These are phyloP conservation scores for Copidosoma aretas DNA, from an alignment of 2,888 invertebrate species.

Conservation along the genomic window DNA sequence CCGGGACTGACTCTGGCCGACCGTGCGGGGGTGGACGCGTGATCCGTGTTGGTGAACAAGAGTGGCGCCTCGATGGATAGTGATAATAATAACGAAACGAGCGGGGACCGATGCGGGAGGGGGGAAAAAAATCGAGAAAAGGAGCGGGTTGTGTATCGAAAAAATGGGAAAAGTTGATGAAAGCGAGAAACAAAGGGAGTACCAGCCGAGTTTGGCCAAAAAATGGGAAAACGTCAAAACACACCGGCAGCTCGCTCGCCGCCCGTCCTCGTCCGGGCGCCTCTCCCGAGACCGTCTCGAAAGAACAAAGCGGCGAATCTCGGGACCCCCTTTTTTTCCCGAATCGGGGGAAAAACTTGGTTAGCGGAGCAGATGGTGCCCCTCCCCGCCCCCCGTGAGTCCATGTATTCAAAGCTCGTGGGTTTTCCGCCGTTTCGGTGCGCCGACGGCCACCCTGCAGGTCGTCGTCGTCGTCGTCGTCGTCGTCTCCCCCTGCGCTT, in stretches of 20 bases:
- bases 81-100: too few species aligned
- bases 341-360: slow-evolving; percentile 30
- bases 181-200: too few species aligned
- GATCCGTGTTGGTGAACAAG: too few species aligned
- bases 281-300: slow-evolving; percentile 7
- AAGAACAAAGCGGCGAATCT: slow-evolving; percentile 19
- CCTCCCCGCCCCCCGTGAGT: slow-evolving; percentile 48
- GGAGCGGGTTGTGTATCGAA: too few species aligned
- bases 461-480: slow-evolving; percentile 18
- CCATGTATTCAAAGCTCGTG: slow-evolving; percentile 57
- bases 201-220: too few species aligned
- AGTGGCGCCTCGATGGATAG: too few species aligned
- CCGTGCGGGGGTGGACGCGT: too few species aligned
- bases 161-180: too few species aligned
- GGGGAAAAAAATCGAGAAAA: too few species aligned
- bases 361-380: slow-evolving; percentile 51
- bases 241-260: background rate
- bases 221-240: background rate
- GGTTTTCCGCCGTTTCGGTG: slow-evolving; percentile 38
- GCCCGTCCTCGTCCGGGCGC: background rate
- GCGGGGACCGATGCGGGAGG: too few species aligned
- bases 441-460: background rate
- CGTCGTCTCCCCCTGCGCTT: slow-evolving; percentile 26
- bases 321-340: background rate
- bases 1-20: too few species aligned